phyloP scores from a whole-genome alignment of 1,140 invertebrate species.

The Pseudomyrmex pallidus region DNA sequence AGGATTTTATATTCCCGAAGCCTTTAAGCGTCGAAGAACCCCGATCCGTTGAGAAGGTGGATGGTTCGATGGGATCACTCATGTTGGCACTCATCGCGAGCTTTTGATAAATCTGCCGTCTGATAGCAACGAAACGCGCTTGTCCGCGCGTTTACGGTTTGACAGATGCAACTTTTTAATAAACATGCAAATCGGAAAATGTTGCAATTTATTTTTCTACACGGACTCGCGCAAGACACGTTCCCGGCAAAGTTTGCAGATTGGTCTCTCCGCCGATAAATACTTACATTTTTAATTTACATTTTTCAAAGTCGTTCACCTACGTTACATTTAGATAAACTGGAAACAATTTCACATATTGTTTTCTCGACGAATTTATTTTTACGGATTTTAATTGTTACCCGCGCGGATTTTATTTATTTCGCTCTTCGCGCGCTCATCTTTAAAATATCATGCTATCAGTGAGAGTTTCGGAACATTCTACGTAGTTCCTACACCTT shows the following conservation, averaged over 20 bases:
- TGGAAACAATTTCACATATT: too few species aligned
- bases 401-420: background rate
- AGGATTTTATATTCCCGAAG: slow-evolving; percentile 50
- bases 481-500: background rate
- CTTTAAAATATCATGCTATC: slow-evolving; percentile 2
- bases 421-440: background rate
- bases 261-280: background rate
- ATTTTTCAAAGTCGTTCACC: too few species aligned
- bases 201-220: slow-evolving; percentile 36
- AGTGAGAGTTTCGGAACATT: slow-evolving; percentile 1
- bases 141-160: slow-evolving; percentile 30
- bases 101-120: slow-evolving; percentile 54
- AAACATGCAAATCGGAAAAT: slow-evolving; percentile 65
- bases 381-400: too few species aligned
- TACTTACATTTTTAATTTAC: background rate
- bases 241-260: slow-evolving; percentile 3
- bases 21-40: slow-evolving; percentile 6
- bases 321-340: too few species aligned
- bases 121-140: slow-evolving; percentile 22
- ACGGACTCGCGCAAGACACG: background rate
- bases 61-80: slow-evolving; percentile 45
- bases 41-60: background rate
- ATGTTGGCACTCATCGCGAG: slow-evolving; percentile 35
- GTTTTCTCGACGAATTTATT: too few species aligned
- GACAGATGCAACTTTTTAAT: slow-evolving; percentile 55